These are phyloP conservation scores for Aphelenchoides bicaudatus DNA, from an alignment of 2,888 invertebrate genomes.

Conservation along the genomic window DNA sequence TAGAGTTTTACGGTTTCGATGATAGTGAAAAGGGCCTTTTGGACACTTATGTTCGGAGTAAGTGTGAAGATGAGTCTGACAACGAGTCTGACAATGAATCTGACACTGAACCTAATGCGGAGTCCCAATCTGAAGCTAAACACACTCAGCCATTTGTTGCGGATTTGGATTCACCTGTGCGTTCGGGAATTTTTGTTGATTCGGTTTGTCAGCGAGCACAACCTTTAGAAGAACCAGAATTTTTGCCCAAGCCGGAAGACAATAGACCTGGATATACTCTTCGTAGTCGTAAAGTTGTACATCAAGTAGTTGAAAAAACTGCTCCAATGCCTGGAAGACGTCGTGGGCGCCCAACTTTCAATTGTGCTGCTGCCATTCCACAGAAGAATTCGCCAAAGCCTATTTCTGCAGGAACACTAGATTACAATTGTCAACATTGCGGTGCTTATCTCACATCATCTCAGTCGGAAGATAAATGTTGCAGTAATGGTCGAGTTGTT, in stretches of 20 bases:
- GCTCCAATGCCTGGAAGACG: too few species aligned
- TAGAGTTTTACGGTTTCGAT: background rate
- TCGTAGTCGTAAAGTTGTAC: background rate
- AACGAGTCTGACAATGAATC: too few species aligned
- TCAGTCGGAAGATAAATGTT: background rate
- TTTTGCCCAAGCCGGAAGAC: too few species aligned
- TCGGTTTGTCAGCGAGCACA: too few species aligned
- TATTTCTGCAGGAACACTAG: background rate
- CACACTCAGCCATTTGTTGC: too few species aligned
- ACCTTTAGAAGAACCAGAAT: background rate
- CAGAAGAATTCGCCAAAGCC: background rate
- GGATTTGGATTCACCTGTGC: too few species aligned
- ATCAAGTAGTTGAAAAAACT: too few species aligned
- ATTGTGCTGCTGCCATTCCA: background rate
- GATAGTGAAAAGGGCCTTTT: too few species aligned
- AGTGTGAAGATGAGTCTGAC: too few species aligned
- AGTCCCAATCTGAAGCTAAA: background rate
- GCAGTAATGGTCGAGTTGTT: background rate
- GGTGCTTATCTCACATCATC: background rate
- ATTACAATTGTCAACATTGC: background rate
- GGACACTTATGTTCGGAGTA: too few species aligned
- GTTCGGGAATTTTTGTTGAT: too few species aligned
- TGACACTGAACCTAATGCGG: background rate
- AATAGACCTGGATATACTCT: background rate
- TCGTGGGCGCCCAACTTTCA: background rate